Evolutionary conservation across 1,140 invertebrate genomes (phyloP).

Genomic region (Lordiphosa mommai): DNA sequence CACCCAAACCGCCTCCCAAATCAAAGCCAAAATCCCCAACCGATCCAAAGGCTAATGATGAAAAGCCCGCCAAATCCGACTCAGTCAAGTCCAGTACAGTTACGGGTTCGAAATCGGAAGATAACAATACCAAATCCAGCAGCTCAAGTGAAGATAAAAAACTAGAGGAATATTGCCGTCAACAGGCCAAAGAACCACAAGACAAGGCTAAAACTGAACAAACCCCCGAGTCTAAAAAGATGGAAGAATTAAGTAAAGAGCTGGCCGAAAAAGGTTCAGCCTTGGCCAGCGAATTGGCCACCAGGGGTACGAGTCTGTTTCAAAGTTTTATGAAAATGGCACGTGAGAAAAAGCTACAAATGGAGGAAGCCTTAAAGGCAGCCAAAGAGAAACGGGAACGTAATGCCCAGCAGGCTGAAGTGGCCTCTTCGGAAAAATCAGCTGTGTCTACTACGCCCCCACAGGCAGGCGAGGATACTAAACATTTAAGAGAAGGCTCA

Average conservation of each 20-base stretch:
- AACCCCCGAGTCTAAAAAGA: neutral
- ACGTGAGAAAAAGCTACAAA: neutral
- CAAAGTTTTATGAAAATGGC: conserved; percentile 5
- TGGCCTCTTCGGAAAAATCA: neutral
- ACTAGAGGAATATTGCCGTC: too few relatives aligned
- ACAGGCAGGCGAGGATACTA: neutral
- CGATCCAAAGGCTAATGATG: neutral
- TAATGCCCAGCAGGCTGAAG: neutral
- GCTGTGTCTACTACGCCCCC: neutral
- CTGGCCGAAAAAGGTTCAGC: conserved; percentile 17
- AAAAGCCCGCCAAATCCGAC: neutral
- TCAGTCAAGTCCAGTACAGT: too few relatives aligned
- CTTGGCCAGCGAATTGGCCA: conserved; percentile 8
- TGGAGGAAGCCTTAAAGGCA: neutral
- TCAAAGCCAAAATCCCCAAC: conserved; percentile 1
- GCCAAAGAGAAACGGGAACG: neutral
- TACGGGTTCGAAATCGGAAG: neutral
- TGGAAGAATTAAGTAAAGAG: conserved; percentile 2
- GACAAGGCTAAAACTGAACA: neutral
- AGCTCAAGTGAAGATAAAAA: too few relatives aligned
- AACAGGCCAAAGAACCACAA: neutral
- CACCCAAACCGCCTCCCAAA: neutral
- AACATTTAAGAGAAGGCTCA: neutral
- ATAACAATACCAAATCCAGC: neutral
- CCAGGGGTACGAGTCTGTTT: conserved; percentile 5